phyloP scores from a whole-genome alignment of 1,140 invertebrate species.

The Drosophila ohnishii region DNA sequence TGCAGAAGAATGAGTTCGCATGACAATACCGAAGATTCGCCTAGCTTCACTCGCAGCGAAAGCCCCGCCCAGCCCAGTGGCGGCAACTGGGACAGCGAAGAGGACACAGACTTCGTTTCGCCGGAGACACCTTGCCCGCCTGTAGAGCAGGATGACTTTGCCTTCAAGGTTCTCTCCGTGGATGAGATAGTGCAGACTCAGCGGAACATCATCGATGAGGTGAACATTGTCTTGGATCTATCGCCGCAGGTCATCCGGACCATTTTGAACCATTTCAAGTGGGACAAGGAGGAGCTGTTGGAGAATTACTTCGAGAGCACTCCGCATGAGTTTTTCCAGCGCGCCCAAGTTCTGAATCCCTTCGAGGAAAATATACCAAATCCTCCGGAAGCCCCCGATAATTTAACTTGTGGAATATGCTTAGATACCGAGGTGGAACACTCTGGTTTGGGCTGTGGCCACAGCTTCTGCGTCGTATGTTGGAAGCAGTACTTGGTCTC shows the following conservation, averaged over 20 bases:
- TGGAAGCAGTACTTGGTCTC: conserved; percentile 98
- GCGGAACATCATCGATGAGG: conserved; percentile 97
- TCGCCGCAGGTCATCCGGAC: conserved; percentile 95
- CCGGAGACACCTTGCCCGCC: conserved; percentile 86
- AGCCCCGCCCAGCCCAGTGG: not conserved
- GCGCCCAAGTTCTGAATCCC: conserved; percentile 97
- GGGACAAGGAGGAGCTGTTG: conserved; percentile 99
- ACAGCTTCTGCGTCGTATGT: conserved; percentile 96
- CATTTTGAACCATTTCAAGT: conserved; percentile 97
- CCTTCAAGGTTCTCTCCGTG: conserved; percentile 95
- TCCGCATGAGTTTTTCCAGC: conserved; percentile 95
- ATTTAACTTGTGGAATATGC: conserved; percentile 78
- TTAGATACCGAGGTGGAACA: conserved; percentile 88
- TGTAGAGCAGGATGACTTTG: conserved; percentile 93
- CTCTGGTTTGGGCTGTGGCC: conserved; percentile 97
- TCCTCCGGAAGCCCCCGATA: not conserved
- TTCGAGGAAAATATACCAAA: conserved; percentile 69
- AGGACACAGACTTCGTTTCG: conserved; percentile 92
- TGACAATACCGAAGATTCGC: conserved; percentile 82
- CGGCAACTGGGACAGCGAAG: conserved; percentile 90
- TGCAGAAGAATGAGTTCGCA: conserved; percentile 89
- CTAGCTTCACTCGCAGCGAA: not conserved
- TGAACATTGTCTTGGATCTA: conserved; percentile 93
- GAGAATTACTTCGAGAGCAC: conserved; percentile 97
- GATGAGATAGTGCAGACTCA: conserved; percentile 98